These are phyloP conservation scores for Phaonia tiefii DNA, from an alignment of 2,888 invertebrate species.

Conservation along the genomic window DNA sequence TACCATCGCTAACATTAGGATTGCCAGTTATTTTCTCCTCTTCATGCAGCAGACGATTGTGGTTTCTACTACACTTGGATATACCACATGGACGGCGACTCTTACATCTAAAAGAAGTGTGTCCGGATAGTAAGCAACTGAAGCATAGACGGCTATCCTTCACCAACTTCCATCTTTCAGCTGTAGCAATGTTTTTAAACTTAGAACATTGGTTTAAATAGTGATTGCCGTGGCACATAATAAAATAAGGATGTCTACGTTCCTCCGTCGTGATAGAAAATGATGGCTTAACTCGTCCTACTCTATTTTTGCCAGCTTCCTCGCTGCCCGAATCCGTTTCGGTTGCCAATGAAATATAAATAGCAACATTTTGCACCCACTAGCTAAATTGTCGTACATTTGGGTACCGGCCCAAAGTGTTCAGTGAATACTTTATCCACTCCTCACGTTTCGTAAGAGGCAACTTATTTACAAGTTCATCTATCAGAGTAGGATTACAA, in stretches of 20 bases:
- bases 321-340: constrained; percentile 22
- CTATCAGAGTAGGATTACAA: no score
- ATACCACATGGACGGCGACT: constrained; percentile 33
- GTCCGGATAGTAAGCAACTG: constrained; percentile 29
- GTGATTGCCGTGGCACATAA: constrained; percentile 26
- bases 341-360: constrained; percentile 31
- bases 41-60: constrained; percentile 41
- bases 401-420: constrained; percentile 16
- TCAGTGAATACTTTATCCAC: constrained; percentile 40
- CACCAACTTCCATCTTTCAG: constrained; percentile 31
- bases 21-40: background rate
- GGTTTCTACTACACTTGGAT: background rate
- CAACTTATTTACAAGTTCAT: no score
- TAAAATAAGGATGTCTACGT: background rate
- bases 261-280: constrained; percentile 24
- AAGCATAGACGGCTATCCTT: constrained; percentile 33
- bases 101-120: constrained; percentile 15
- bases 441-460: no score
- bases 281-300: constrained; percentile 19
- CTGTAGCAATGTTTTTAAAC: constrained; percentile 23
- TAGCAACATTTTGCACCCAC: no score
- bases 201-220: constrained; percentile 26
- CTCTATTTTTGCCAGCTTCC: no score
- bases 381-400: constrained; percentile 28
- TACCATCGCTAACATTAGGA: background rate